Base-by-base conservation (phyloP, 1,140 invertebrate genomes). In the Drosophila rhopaloa region DNA sequence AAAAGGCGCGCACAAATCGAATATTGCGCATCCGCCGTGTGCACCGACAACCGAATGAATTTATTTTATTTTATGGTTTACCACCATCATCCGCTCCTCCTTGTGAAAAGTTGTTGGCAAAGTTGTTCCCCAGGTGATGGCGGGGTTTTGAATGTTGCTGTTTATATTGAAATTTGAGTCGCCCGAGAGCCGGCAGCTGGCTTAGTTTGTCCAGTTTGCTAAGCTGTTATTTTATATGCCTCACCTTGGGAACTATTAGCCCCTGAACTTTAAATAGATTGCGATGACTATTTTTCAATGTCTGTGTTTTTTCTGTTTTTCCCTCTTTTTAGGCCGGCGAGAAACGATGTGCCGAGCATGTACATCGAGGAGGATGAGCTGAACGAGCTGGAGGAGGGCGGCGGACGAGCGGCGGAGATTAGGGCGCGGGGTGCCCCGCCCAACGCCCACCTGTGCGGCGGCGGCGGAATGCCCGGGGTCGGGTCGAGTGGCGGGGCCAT, bases 311-410 rank as follows among this genome's bases (percentile, higher is more conserved):
- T 27, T 10, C 10, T 14, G 2, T 51, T 51, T 16, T 55, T 73
- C 10, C n/a, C 8, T 32, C 29, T 37, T 46, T 62, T 55, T 38
- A 92, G 92, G 71, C 91, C 91, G 10, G 88, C 90, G 32, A 80
- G 91, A 54, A 92, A 76, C 50, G 92, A 92, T 83, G 92, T 92
- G 40, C 92, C 92, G 59, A 92, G 91, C 40, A 92, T 92, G 91
- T 92, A 92, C 66, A 91, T 92, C 40, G 92, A 92, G 71, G 92
- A 92, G 71, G 92, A 92, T 9, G 92, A 88, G 55, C 77, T 91
- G 44, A 88, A 88, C 48, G 91, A 92, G 29, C 84, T 92, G 66
- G 91, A 92, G 59, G 85, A 91, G 57, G 79, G 89, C 35, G 78
- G 91, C 46, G 73, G 79, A 6, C 63, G 78, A 10, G 81, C 79